These are phyloP conservation scores for Drosophila mayaguana DNA, from an alignment of 2,888 invertebrate genomes.

Conservation along the genomic window DNA sequence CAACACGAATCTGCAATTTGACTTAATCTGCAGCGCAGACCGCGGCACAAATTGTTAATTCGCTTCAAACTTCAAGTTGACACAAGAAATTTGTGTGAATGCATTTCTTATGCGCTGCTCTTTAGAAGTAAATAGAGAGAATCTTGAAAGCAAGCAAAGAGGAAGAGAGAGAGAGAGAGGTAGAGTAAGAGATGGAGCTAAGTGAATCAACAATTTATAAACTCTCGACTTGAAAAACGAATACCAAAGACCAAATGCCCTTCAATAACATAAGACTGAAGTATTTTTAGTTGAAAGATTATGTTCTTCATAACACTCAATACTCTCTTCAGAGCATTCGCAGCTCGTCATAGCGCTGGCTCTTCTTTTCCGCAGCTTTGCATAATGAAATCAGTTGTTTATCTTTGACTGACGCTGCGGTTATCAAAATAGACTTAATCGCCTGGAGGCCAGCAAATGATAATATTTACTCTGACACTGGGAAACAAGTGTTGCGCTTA, in stretches of 20 bases:
- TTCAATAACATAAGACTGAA: accelerated
- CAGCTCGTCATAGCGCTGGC: background rate
- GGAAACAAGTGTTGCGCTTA: constrained; percentile 24
- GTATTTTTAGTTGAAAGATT: no score
- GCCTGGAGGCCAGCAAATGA: constrained; percentile 7
- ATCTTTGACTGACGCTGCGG: constrained; percentile 14
- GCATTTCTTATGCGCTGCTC: constrained; percentile 48
- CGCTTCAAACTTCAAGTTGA: constrained; percentile 62
- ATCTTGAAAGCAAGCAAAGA: background rate
- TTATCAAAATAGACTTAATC: constrained; percentile 30
- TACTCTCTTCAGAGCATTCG: constrained; percentile 9
- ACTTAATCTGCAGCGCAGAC: constrained; percentile 55
- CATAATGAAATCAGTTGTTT: constrained; percentile 37
- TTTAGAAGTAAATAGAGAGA: background rate
- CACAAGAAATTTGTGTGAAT: constrained; percentile 71
- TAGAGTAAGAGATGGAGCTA: background rate
- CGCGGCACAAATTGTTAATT: constrained; percentile 66
- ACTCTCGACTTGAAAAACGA: background rate
- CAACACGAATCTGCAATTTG: constrained; percentile 69
- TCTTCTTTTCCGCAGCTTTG: background rate
- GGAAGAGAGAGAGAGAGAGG: constrained; percentile 1
- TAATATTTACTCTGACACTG: constrained; percentile 39
- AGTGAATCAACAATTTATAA: constrained; percentile 7
- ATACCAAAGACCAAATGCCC: background rate
- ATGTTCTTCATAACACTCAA: no score